Evolutionary conservation across 2,888 invertebrate species (phyloP).

Genomic region (Amorpha juglandis): DNA sequence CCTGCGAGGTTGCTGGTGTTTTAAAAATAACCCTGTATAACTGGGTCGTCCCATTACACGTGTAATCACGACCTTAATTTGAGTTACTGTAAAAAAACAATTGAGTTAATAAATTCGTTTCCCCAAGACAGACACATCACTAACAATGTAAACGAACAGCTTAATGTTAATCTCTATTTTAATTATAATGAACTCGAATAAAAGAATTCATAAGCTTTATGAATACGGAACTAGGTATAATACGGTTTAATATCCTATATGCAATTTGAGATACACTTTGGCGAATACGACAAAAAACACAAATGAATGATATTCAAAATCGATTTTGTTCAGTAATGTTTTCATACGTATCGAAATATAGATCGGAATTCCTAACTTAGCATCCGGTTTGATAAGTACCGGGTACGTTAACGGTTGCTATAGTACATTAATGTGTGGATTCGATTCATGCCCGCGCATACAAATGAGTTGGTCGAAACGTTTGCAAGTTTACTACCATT

Average conservation of each 20-base stretch:
- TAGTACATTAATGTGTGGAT: background rate
- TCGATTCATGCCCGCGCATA: slow-evolving; percentile 14
- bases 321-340: background rate
- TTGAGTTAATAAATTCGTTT: background rate
- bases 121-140: background rate
- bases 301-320: background rate
- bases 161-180: background rate
- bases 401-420: background rate
- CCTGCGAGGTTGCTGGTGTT: too few species aligned
- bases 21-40: too few species aligned
- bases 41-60: background rate
- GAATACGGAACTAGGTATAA: too few species aligned
- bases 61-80: slow-evolving; percentile 4
- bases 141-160: background rate
- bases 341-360: background rate
- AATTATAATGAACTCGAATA: background rate
- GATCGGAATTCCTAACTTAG: background rate
- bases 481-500: too few species aligned
- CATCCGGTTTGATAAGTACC: slow-evolving; percentile 1
- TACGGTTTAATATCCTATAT: too few species aligned
- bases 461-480: background rate
- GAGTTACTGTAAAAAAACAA: background rate
- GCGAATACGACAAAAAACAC: too few species aligned
- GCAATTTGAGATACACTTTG: too few species aligned
- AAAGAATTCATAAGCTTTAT: too few species aligned